Conservation (phyloP, 2,888 invertebrate genomes). For the Calameuta pallipes region DNA sequence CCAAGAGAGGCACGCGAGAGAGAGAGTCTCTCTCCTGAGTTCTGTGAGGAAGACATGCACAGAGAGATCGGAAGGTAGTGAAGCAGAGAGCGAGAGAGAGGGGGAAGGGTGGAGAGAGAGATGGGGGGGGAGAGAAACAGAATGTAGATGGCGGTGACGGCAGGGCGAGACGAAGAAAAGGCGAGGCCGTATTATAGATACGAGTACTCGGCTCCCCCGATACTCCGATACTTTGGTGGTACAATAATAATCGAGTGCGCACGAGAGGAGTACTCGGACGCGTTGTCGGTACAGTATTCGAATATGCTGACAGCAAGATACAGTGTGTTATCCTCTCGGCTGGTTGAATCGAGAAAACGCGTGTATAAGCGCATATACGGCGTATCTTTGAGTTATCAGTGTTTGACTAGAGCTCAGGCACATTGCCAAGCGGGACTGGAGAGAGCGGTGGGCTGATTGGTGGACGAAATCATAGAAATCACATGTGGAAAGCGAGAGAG, state of each 20-base stretch:
- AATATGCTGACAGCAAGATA: slow-evolving; percentile 2
- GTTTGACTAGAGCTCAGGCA: neutral
- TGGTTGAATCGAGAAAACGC: slow-evolving; percentile 10
- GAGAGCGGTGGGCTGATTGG: neutral
- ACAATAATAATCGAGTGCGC: neutral
- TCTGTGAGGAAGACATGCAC: neutral
- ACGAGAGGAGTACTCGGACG: neutral
- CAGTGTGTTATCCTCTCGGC: neutral
- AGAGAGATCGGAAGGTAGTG: slow-evolving; percentile 5
- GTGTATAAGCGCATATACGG: neutral
- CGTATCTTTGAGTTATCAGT: neutral
- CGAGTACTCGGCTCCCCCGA: neutral
- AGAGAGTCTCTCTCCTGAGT: neutral
- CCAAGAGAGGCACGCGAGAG: neutral
- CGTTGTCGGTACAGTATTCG: neutral
- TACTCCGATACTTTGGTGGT: neutral
- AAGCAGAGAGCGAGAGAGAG: slow-evolving; percentile 9
- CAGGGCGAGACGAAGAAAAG: slow-evolving; percentile 10
- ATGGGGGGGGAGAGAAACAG: neutral
- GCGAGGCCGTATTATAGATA: neutral
- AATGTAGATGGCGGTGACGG: slow-evolving; percentile 5
- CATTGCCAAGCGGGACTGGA: neutral
- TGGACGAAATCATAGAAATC: slow-evolving; percentile 1
- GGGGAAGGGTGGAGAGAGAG: neutral
- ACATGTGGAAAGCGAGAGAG: slow-evolving; percentile 19